Conservation (phyloP, 2,888 invertebrate species). For the Harmothoe impar region DNA sequence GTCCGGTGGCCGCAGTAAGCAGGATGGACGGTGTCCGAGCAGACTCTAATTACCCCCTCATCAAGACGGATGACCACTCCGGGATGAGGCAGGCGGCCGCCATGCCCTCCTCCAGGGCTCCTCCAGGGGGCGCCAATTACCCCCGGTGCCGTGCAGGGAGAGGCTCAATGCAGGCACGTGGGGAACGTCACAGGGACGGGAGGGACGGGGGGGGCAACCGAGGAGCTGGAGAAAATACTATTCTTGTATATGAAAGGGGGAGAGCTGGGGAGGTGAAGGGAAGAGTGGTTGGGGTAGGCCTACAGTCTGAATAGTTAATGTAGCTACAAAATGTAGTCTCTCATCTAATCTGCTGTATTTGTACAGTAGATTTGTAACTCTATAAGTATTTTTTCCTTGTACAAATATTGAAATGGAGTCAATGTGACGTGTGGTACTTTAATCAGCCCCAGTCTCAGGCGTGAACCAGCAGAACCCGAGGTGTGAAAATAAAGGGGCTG, state of each 20-base stretch:
- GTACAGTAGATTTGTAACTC: too few species aligned
- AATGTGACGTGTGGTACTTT: too few species aligned
- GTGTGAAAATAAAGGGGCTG: too few species aligned
- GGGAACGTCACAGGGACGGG: constrained; percentile 4
- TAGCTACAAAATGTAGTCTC: too few species aligned
- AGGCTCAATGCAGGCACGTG: neutral
- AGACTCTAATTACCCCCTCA: constrained; percentile 32
- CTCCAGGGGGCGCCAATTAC: constrained; percentile 47
- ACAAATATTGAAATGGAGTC: too few species aligned
- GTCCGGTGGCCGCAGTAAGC: neutral
- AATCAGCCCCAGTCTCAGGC: too few species aligned
- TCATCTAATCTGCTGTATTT: too few species aligned
- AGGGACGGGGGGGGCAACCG: neutral
- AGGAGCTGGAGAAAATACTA: neutral
- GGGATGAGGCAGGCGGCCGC: neutral
- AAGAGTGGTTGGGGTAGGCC: neutral
- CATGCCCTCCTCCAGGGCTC: constrained; percentile 23
- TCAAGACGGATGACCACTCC: constrained; percentile 34
- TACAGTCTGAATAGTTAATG: too few species aligned
- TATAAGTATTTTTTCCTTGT: too few species aligned
- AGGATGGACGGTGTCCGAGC: constrained; percentile 50
- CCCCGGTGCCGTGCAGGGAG: neutral
- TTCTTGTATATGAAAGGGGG: neutral
- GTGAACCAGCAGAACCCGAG: too few species aligned
- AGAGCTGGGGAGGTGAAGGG: constrained; percentile 4